Percentiles rank a stretch among this genome's conserved stretches.
phyloP scores from a whole-genome alignment of 2,113 vertebrate species.

The Scolopax mira region DNA sequence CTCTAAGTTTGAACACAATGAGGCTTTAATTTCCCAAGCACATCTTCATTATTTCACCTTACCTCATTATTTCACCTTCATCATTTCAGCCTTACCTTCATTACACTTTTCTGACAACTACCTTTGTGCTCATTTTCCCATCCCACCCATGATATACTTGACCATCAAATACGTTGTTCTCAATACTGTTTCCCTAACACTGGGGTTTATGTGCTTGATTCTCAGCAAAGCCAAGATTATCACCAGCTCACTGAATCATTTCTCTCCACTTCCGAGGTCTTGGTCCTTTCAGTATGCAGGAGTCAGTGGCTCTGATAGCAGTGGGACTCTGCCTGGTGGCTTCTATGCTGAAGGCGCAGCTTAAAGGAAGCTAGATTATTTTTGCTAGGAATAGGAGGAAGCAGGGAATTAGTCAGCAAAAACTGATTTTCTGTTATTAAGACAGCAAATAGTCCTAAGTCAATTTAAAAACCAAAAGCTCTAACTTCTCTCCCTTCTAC shows the following conservation, averaged over 20 bases:
- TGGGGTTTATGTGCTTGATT: not conserved
- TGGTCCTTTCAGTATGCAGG: not conserved
- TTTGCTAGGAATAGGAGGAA: not conserved
- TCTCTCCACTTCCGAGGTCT: not conserved
- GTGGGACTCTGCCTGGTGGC: not conserved
- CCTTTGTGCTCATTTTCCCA: not conserved
- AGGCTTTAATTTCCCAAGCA: constrained; percentile 17
- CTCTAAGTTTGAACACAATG: not conserved
- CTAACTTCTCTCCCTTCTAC: not conserved
- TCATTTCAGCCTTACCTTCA: not conserved
- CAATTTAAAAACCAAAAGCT: constrained; percentile 19
- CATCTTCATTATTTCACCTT: not conserved
- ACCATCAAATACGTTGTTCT: not conserved
- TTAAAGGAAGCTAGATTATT: not conserved
- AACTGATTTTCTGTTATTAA: not conserved
- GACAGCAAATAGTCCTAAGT: not conserved
- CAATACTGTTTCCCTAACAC: not conserved
- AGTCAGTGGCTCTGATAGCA: not conserved
- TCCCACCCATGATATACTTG: not conserved
- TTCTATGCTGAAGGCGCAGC: not conserved
- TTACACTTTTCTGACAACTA: not conserved
- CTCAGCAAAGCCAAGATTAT: not conserved
- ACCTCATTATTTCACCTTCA: not conserved
- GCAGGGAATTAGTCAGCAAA: not conserved
- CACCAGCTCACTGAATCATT: not conserved